phyloP scores from a whole-genome alignment of 2,797 vertebrate species.

The Potorous gilbertii region DNA sequence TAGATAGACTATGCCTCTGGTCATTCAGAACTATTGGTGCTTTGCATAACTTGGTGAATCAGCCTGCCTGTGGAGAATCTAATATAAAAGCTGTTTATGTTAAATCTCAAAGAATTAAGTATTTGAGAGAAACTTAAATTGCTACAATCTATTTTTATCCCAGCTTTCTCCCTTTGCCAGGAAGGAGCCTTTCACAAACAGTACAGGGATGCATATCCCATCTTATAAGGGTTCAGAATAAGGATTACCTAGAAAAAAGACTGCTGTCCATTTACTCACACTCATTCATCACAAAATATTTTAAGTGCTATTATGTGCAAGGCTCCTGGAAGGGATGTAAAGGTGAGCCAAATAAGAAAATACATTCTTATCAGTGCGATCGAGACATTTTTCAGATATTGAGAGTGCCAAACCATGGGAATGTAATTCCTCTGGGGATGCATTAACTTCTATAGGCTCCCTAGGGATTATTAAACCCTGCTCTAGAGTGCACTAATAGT shows the following conservation, averaged over 20 bases:
- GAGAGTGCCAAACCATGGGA: constrained; percentile 21
- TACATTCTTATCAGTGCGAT: not conserved
- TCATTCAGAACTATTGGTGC: not conserved
- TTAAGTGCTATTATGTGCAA: not conserved
- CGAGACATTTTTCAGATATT: not conserved
- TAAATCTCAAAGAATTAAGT: not conserved
- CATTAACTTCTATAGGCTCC: not conserved
- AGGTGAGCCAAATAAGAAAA: not conserved
- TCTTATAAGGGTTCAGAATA: not conserved
- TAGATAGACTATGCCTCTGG: not conserved
- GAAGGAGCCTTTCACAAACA: not conserved
- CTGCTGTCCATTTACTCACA: not conserved
- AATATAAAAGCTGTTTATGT: not conserved
- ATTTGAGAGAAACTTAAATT: not conserved
- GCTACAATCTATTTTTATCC: not conserved
- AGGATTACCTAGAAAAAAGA: not conserved
- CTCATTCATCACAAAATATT: not conserved
- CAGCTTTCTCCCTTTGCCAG: not conserved
- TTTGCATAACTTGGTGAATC: not conserved
- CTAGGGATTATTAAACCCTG: constrained; percentile 10
- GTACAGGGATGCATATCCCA: not conserved
- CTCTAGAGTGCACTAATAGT: not conserved
- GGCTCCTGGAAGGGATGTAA: not conserved
- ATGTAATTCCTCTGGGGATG: constrained; percentile 43
- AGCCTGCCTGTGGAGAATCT: not conserved